Evolutionary conservation across 2,113 vertebrate genomes (phyloP), one percentile per base, ranked within the genome.

Genomic region (Festucalex cinctus): DNA sequence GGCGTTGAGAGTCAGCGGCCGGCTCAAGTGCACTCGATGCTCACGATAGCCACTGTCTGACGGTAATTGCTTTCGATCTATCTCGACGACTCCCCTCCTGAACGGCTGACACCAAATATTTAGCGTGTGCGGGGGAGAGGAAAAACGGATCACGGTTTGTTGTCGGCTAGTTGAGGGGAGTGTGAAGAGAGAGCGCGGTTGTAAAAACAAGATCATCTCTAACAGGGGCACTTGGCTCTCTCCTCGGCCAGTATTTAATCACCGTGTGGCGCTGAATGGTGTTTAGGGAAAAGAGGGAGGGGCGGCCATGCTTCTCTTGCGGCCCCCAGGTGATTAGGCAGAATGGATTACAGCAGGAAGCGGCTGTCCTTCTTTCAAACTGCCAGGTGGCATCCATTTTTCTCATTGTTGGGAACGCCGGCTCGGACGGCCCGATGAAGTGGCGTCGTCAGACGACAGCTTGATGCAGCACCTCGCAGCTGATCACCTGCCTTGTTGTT

Each of bases 41-140:
- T 88, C 91, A 89, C 86, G 81, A 91, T 92, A 89, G 93, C 93
- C 91, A 90, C 93, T 73, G 43, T 86, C 87, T 95, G 94, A 95
- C 95, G 94, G 93, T 98, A 96, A 98, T 98, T 98, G 95, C 94
- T 96, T 98, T 98, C 95, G 95, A 98, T 96, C 93, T 89, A 83
- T 91, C 93, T 91, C 90, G 14, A 69, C 93, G 73, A 86, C 89
- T 74, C 88, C 70, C 79, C 90, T 91, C 91, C 93, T 93, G 89
- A 94, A 94, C 91, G 85, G 93, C 85, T 89, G 93, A 93, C 90
- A 90, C 91, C 91, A 95, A 95, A 96, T 95, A 95, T 95, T 94
- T 95, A 69, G 71, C 66, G 69, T 61, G 62, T 70, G 73, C 39
- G 54, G 60, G 44, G 35, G 90, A 88, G n/a, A 91, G 86, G 88